Base-by-base conservation (phyloP, 2,888 invertebrate species). In the Philereme vetulata region DNA sequence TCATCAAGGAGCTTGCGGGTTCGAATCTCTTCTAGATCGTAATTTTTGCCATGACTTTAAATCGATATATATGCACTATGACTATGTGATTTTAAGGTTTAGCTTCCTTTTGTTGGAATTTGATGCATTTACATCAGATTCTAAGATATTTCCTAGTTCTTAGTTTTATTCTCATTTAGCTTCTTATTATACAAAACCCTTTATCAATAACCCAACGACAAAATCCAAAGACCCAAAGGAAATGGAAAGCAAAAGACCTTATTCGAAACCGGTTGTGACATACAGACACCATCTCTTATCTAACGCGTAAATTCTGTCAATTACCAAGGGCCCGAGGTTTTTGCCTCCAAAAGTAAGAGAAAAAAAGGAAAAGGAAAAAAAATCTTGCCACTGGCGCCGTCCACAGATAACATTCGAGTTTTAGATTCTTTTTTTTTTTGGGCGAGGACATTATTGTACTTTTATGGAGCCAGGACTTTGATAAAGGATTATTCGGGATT, bases 251-350 rank as follows among this genome's bases (percentile, higher is more conserved):
- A 60, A 60, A 47, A 44, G 38, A 60, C 38, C 49, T 47, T 46
- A 52, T 51, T 50, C 50, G 49, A 42, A 66, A 68, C 71, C 69
- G 66, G 69, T 71, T 55, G 48, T 62, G 56, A 64, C 60, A 46
- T 48, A 64, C 66, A 54, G 63, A 72, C 73, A 70, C 70, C 4
- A 32, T 10, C 68, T 68, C 80, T 84, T 86, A 86, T 85, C 86
- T 76, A 68, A 74, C 74, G 80, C 85, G 85, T 86, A 86, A 86
- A 85, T 86, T 86, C 82, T 81, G 84, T 84, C 85, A 84, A 86
- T 85, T 85, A 85, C 84, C 72, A 76, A 55, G 60, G 53, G 42
- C 53, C 65, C 60, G 64, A 69, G 72, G 75, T 75, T 76, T 77
- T 75, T 71, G 74, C 72, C 66, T 72, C 54, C 40, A 60, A 61